These are phyloP conservation scores for Scaptomyza tumidula DNA, from an alignment of 2,888 invertebrate species.

Conservation along the genomic window DNA sequence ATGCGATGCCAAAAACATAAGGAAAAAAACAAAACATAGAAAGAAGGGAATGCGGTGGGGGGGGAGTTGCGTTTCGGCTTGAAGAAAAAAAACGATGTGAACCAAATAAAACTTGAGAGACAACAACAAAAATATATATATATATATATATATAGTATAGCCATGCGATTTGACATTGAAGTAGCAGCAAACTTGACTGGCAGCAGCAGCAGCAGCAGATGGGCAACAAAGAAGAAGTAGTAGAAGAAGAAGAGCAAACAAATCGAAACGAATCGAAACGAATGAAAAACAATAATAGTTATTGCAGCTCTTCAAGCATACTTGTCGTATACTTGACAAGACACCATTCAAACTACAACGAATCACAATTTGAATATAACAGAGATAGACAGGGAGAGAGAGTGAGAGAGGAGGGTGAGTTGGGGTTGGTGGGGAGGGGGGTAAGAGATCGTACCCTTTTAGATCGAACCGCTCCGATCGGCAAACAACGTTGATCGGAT, in stretches of 20 bases:
- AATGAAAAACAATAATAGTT: constrained; percentile 12
- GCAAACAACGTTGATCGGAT: no score
- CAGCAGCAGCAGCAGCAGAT: constrained; percentile 4
- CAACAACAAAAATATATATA: background rate
- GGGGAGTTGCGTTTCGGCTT: constrained; percentile 14
- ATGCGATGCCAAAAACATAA: constrained; percentile 38
- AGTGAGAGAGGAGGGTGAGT: no score
- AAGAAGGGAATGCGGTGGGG: background rate
- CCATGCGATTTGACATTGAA: constrained; percentile 47
- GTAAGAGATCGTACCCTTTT: no score
- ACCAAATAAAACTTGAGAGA: constrained; percentile 43
- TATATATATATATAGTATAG: background rate
- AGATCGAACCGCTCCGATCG: no score
- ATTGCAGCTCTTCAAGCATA: constrained; percentile 12
- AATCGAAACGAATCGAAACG: background rate
- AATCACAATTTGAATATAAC: no score
- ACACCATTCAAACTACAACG: constrained; percentile 5
- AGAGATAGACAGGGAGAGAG: background rate
- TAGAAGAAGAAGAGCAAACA: background rate
- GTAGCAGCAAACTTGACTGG: constrained; percentile 10
- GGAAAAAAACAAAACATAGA: constrained; percentile 6
- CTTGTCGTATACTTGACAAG: constrained; percentile 28
- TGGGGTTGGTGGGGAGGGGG: no score
- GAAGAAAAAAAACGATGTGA: constrained; percentile 42
- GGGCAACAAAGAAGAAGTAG: background rate